Conservation (phyloP, 1,140 invertebrate genomes). For the Conus betulinus region DNA sequence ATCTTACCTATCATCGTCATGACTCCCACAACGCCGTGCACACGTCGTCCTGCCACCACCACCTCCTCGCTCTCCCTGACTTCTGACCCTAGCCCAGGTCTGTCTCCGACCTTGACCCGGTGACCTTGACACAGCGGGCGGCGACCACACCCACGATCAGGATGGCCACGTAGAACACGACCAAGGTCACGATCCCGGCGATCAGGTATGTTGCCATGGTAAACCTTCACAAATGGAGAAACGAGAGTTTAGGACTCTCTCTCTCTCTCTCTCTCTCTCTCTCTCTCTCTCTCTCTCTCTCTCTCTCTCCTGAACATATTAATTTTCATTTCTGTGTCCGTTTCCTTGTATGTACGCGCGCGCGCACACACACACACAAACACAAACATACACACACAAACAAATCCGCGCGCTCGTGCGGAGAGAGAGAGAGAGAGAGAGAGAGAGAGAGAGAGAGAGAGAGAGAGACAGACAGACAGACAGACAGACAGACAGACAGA, state of each 20-base stretch:
- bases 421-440: too few species aligned
- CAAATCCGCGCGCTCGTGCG: too few species aligned
- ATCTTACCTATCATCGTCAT: conserved; percentile 61
- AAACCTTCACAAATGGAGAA: neutral
- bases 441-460: neutral
- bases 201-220: conserved; percentile 18
- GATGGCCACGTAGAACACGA: conserved; percentile 50
- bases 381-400: too few species aligned
- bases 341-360: too few species aligned
- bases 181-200: conserved; percentile 40
- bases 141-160: conserved; percentile 48
- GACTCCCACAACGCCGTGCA: conserved; percentile 49
- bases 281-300: neutral
- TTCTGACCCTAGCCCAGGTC: neutral
- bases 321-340: neutral
- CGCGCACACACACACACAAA: too few species aligned
- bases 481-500: too few species aligned
- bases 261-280: too few species aligned
- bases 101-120: conserved; percentile 20
- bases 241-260: neutral
- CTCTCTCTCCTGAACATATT: neutral
- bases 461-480: too few species aligned
- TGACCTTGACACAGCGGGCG: conserved; percentile 38
- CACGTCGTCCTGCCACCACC: conserved; percentile 50
- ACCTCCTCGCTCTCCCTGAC: conserved; percentile 32